A percentile compares a stretch with the other conserved stretches of the same genome.
Evolutionary conservation across 2,888 invertebrate species (phyloP).

Genomic region (Tribolium freemani): DNA sequence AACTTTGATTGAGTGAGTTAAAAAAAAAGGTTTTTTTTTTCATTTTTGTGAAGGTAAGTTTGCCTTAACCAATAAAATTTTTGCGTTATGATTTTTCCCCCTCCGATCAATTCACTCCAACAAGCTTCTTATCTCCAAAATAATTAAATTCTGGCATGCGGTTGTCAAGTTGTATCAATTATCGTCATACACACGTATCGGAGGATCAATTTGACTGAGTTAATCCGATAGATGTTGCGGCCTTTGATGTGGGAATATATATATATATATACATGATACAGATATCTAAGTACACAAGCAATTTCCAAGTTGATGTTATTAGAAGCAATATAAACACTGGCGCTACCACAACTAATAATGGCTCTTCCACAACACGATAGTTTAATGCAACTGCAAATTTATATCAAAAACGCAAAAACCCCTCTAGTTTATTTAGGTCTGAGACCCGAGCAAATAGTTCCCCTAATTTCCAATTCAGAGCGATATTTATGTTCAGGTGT

Average conservation of each 20-base stretch:
- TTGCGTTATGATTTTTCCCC: no score
- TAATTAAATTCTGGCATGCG: neutral
- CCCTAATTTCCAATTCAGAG: slow-evolving; percentile 35
- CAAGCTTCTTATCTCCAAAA: neutral
- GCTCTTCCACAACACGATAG: neutral
- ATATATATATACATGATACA: slow-evolving; percentile 16
- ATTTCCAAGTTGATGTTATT: slow-evolving; percentile 10
- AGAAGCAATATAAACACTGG: slow-evolving; percentile 8
- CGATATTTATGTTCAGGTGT: slow-evolving; percentile 21
- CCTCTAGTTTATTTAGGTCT: slow-evolving; percentile 32
- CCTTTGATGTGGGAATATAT: slow-evolving; percentile 23
- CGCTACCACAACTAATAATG: slow-evolving; percentile 14
- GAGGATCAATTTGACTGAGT: slow-evolving; percentile 10
- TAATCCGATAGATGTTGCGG: slow-evolving; percentile 24
- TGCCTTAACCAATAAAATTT: no score
- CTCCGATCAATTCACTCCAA: no score
- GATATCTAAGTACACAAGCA: slow-evolving; percentile 15
- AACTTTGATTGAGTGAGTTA: no score
- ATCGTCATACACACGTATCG: neutral
- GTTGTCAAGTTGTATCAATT: slow-evolving; percentile 4
- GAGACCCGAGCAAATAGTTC: neutral
- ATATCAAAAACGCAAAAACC: slow-evolving; percentile 3
- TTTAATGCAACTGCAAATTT: neutral
- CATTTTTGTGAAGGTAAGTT: no score
- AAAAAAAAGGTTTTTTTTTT: no score